Evolutionary conservation across 2,797 vertebrate genomes (phyloP).

Genomic region (Melanotaenia maccullochi): DNA sequence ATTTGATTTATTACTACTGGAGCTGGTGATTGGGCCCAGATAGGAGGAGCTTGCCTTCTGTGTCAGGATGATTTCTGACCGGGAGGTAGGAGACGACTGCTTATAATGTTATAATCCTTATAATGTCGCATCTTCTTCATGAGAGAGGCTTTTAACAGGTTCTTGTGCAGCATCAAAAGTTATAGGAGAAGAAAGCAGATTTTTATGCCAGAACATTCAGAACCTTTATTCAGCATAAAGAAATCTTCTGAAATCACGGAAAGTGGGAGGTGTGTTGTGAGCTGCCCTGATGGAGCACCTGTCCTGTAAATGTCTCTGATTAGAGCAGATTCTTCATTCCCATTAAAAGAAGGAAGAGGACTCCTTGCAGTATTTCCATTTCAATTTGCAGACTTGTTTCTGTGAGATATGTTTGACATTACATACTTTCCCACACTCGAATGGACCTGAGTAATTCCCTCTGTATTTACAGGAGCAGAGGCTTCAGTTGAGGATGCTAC

Average conservation of each 20-base stretch:
- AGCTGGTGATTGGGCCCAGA: constrained; percentile 27
- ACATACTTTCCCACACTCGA: constrained; percentile 21
- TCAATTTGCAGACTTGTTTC: constrained; percentile 25
- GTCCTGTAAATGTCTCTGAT: constrained; percentile 43
- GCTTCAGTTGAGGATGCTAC: constrained; percentile 18
- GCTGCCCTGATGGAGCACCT: constrained; percentile 12
- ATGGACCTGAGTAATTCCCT: constrained; percentile 13
- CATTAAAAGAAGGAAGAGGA: constrained; percentile 25
- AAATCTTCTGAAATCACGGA: constrained; percentile 38
- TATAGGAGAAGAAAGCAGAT: not conserved
- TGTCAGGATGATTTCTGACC: constrained; percentile 46
- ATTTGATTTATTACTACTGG: constrained; percentile 44
- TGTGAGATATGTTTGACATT: constrained; percentile 8
- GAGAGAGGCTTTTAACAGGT: constrained; percentile 20
- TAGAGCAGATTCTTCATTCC: constrained; percentile 31
- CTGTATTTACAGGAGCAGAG: constrained; percentile 26
- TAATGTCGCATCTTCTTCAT: constrained; percentile 20
- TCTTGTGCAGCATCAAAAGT: constrained; percentile 27
- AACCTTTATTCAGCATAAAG: constrained; percentile 26
- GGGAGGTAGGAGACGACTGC: constrained; percentile 14
- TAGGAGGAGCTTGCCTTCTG: constrained; percentile 22
- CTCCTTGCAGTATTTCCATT: constrained; percentile 13
- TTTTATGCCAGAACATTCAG: constrained; percentile 24
- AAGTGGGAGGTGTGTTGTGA: constrained; percentile 38
- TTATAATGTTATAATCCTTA: constrained; percentile 10